Base-by-base conservation (phyloP, 1,140 invertebrate genomes). In the Daktulosphaira vitifoliae region DNA sequence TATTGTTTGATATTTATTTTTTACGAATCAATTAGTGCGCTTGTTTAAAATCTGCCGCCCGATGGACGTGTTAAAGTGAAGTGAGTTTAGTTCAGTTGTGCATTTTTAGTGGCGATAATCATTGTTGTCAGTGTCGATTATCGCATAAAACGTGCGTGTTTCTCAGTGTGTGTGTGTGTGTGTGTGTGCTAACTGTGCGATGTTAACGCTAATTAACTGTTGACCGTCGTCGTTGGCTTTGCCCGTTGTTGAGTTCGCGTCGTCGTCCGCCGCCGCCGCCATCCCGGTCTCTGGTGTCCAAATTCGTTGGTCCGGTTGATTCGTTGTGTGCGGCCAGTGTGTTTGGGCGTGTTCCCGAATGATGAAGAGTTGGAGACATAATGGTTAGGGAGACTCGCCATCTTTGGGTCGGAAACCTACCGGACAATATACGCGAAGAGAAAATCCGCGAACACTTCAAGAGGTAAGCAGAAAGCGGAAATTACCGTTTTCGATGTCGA, bases 341-440 rank as follows among this genome's bases (percentile, higher is more conserved):
- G 56, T 62, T 62, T 62, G 56, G 56, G 56, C 56, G 56, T 62
- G 56, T 78, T 80, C 80, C 78, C 80, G 56, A 62, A 62, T 62
- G 56, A 83, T 83, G 81, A 82, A 81, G 81, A 81, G 80, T 81
- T 79, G 78, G 79, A 79, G 80, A 80, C 88, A 92, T 89, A 86
- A 97, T 97, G 94, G 94, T 97, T 88, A 94, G 94, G 89, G 92
- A 96, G 89, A 96, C 93, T 85, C 91, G 93, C 84, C 93, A 98
- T 84, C 88, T 96, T 82, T 95, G 92, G 90, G 92, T 98, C 86
- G 93, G 93, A 87, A 96, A 97, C 89, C 90, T 97, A 86, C 92
- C 93, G 85, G 92, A 96, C 84, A 95, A 93, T 84, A 91, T 93
- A 82, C 86, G 88, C 75, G 90, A 95, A 82, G 90, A 94, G 78